phyloP scores from a whole-genome alignment of 37 sponge, comb jelly and placozoan genomes.

The Theonella swinhoei region DNA sequence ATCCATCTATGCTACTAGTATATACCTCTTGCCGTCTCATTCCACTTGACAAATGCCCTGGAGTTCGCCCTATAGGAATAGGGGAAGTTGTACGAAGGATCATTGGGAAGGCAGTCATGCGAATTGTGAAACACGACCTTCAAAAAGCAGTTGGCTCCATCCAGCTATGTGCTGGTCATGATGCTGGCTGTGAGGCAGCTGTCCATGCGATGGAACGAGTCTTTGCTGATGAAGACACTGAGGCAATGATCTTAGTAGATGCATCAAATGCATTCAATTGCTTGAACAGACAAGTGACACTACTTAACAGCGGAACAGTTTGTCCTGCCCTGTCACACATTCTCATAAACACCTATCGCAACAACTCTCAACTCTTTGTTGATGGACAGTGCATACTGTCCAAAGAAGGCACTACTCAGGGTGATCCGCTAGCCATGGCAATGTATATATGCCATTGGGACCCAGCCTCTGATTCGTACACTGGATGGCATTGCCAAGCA shows the following conservation, averaged over 20 bases:
- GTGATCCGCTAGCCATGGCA: slow-evolving; percentile 41
- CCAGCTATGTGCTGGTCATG: slow-evolving; percentile 58
- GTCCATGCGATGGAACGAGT: slow-evolving; percentile 41
- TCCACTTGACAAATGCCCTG: slow-evolving; percentile 47
- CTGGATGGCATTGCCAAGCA: slow-evolving; percentile 39
- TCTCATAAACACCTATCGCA: slow-evolving; percentile 49
- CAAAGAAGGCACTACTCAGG: slow-evolving; percentile 56
- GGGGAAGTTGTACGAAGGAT: slow-evolving; percentile 48
- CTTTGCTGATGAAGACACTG: slow-evolving; percentile 32
- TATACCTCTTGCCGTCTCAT: slow-evolving; percentile 37
- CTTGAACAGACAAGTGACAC: slow-evolving; percentile 30
- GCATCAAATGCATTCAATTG: slow-evolving; percentile 54
- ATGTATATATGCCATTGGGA: slow-evolving; percentile 56
- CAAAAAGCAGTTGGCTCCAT: slow-evolving; percentile 33
- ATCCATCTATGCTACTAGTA: slow-evolving; percentile 19
- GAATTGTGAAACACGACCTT: slow-evolving; percentile 16
- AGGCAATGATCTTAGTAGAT: slow-evolving; percentile 34
- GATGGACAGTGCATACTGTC: slow-evolving; percentile 44
- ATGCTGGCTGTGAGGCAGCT: slow-evolving; percentile 57
- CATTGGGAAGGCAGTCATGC: slow-evolving; percentile 27
- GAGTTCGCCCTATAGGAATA: slow-evolving; percentile 37
- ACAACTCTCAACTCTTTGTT: slow-evolving; percentile 27
- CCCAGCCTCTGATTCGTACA: slow-evolving; percentile 32
- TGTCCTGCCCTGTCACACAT: slow-evolving; percentile 41
- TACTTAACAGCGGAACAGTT: slow-evolving; percentile 5